A percentile compares a stretch with the other conserved stretches of the same genome.
Evolutionary conservation across 2,113 vertebrate genomes (phyloP).

Genomic region (Gopherus evgoodei): DNA sequence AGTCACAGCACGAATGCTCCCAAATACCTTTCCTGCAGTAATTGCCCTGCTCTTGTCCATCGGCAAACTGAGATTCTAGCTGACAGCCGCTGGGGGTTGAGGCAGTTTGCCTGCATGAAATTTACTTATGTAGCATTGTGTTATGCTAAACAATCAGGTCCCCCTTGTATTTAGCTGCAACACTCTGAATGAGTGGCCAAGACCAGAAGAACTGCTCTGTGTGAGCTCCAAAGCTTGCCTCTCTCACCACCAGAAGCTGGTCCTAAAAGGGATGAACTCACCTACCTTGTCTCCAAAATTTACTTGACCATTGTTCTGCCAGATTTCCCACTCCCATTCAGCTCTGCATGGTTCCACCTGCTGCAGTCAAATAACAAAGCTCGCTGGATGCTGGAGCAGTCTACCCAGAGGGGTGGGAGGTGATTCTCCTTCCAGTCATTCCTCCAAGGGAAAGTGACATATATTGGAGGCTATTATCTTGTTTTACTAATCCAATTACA

Average conservation of each 20-base stretch:
- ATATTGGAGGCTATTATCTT: not conserved
- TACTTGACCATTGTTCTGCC: no score
- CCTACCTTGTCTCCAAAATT: no score
- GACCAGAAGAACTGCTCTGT: no score
- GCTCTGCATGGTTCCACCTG: not conserved
- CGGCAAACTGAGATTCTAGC: not conserved
- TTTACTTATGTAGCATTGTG: not conserved
- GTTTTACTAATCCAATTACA: conserved; percentile 58
- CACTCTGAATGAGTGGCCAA: no score
- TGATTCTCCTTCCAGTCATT: not conserved
- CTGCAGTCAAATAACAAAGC: not conserved
- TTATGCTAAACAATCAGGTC: no score
- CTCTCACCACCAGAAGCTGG: no score
- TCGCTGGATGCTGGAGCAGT: not conserved
- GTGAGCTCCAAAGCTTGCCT: no score
- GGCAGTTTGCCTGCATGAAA: not conserved
- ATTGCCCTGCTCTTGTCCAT: not conserved
- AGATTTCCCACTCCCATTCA: not conserved
- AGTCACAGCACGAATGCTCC: not conserved
- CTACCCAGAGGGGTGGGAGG: no score
- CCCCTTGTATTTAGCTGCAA: no score
- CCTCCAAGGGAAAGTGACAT: not conserved
- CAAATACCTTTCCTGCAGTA: not conserved
- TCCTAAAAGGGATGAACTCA: no score
- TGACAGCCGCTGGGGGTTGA: not conserved